Percentiles rank a stretch among this genome's conserved stretches.
These are phyloP conservation scores for Pollenia griseotomentosa DNA, from an alignment of 2,888 invertebrate species.

Conservation along the genomic window DNA sequence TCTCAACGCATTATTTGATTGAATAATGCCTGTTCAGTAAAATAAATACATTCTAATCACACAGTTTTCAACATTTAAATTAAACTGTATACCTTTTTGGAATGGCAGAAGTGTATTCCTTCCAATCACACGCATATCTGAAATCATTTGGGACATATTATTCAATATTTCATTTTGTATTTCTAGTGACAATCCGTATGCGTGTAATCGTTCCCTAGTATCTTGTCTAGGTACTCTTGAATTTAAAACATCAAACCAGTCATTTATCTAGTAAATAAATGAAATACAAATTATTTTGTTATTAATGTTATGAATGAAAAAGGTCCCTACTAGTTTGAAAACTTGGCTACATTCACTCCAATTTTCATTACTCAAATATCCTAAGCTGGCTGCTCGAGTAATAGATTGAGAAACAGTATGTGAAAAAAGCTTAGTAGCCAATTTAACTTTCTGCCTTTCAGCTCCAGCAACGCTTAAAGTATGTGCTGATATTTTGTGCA, in stretches of 20 bases:
- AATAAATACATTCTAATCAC: too few species aligned
- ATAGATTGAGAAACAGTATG: conserved; percentile 35
- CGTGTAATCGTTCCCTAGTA: background rate
- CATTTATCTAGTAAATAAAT: background rate
- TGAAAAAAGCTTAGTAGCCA: conserved; percentile 53
- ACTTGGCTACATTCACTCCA: conserved; percentile 6
- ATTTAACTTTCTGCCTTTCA: conserved; percentile 38
- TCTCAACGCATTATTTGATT: too few species aligned
- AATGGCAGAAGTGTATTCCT: too few species aligned
- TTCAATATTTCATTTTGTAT: background rate
- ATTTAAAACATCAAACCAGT: background rate
- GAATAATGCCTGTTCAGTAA: too few species aligned
- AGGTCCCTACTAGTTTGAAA: background rate
- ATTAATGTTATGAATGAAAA: background rate
- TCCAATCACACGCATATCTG: too few species aligned
- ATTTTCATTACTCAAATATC: background rate
- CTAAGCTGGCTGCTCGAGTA: conserved; percentile 21
- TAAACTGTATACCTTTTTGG: too few species aligned
- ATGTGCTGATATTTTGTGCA: conserved; percentile 39
- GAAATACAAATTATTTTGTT: background rate
- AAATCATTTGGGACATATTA: background rate
- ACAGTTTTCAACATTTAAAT: too few species aligned
- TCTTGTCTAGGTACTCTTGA: conserved; percentile 1
- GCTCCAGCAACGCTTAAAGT: conserved; percentile 31
- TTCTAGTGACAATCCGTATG: background rate